Evolutionary conservation across 2,888 invertebrate species (phyloP), one percentile per base, ranked within the genome.

Genomic region (Folsomia manolachei): DNA sequence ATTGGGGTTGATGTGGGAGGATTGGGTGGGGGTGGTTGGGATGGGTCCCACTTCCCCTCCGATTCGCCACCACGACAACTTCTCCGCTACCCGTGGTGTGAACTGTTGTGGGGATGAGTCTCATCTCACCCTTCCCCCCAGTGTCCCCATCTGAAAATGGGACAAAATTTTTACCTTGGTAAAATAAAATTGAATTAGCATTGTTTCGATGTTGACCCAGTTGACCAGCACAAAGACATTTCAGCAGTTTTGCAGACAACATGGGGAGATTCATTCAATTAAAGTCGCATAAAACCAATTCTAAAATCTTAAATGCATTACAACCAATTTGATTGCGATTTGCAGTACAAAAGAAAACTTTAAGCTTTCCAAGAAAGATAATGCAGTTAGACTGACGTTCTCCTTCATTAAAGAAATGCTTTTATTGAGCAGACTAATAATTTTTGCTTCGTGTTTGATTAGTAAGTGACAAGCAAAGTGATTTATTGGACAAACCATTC

Each of bases 401-500:
- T 39, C 14, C 39, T 39, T 39, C 4, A 9, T 39, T 39, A 4
- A 39, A 39, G 39, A 39, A n/a, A 9, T 39, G 39, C 39, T 9
- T 39, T 4, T 39, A n/a, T 39, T 39, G 39, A 39, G 39, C 39
- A 39, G 39, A 39, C 39, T 39, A 39, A 39, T 39, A 14, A 39
- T 39, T 39, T 39, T 14, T 39, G 39, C 14, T 56, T n/a, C n/a
- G 19, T 56, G n/a, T 56, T 21, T 56, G 56, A 56, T 56, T 56
- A 56, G 56, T 56, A 4, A 19, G 56, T 56, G 56, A 56, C 56
- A 56, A 56, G 56, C 56, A 56, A 56, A 56, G 11, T 56, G 56
- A 56, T 56, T 56, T 56, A 56, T 56, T 14, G 56, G 11, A 39
- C 4, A 14, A 39, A 4, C 7, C 39, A 39, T 39, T n/a, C n/a